Conservation (phyloP, 2,888 invertebrate species). For the Stratiomys singularior region DNA sequence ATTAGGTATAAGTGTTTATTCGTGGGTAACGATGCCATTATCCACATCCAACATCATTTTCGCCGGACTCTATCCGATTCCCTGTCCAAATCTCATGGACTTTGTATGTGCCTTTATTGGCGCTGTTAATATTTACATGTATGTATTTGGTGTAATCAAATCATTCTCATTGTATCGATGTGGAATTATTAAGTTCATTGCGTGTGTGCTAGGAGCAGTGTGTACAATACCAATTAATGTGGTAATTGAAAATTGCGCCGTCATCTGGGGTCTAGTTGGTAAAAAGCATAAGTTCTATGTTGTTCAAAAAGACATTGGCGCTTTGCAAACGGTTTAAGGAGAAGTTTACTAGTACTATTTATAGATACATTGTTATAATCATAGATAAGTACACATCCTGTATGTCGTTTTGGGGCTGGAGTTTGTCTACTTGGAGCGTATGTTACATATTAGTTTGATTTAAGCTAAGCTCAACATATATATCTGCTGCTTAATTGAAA, state of each 20-base stretch:
- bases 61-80: constrained; percentile 87
- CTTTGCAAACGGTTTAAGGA: constrained; percentile 72
- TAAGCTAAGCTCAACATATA: not conserved
- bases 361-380: constrained; percentile 31
- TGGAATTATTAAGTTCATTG: constrained; percentile 79
- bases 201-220: constrained; percentile 86
- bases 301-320: constrained; percentile 89
- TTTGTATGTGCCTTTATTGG: constrained; percentile 90
- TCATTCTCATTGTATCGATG: constrained; percentile 91
- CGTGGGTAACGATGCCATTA: constrained; percentile 95
- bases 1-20: constrained; percentile 89
- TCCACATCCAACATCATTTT: constrained; percentile 90
- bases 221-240: constrained; percentile 94
- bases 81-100: constrained; percentile 84
- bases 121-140: constrained; percentile 97
- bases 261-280: constrained; percentile 92
- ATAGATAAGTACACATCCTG: constrained; percentile 41
- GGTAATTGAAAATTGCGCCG: constrained; percentile 93
- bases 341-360: constrained; percentile 50
- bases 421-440: not conserved
- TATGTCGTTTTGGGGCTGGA: not conserved
- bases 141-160: constrained; percentile 96
- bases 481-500: too few species aligned
- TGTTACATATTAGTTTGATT: too few species aligned
- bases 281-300: constrained; percentile 98